A percentile compares a stretch with the other conserved stretches of the same genome.
Evolutionary conservation across 2,113 vertebrate species (phyloP).

Genomic region (Pristiophorus japonicus): DNA sequence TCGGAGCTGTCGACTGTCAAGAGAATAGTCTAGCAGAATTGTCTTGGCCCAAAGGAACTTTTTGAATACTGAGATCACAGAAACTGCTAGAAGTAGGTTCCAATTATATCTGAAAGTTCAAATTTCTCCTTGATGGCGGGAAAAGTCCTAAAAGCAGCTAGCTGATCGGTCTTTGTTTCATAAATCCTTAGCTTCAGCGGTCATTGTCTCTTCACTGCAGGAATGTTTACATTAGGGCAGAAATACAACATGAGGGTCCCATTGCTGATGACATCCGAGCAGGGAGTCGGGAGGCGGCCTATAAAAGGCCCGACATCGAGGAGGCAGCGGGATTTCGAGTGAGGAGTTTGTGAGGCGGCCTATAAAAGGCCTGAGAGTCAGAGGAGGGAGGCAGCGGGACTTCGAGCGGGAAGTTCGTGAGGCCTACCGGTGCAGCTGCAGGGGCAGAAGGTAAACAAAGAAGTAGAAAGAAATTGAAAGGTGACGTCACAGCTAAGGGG

Average conservation of each 20-base stretch:
- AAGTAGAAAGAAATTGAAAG: no score
- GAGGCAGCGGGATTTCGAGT: no score
- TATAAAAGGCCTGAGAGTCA: no score
- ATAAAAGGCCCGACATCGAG: no score
- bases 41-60: background rate
- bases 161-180: background rate
- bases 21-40: background rate
- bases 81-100: background rate
- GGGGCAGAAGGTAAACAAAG: no score
- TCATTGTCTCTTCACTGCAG: background rate
- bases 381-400: no score
- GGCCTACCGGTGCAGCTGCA: no score
- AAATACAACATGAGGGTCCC: background rate
- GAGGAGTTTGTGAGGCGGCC: no score
- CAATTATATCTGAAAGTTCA: background rate
- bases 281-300: no score
- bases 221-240: background rate
- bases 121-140: background rate
- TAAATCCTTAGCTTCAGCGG: background rate
- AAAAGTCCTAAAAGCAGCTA: background rate
- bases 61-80: background rate
- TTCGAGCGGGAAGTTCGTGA: no score
- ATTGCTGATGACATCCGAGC: background rate
- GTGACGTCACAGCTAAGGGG: no score
- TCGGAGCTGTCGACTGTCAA: background rate